A percentile compares a stretch with the other conserved stretches of the same genome.
phyloP scores from a whole-genome alignment of 1,140 invertebrate genomes.

The Cyphomyrmex costatus region DNA sequence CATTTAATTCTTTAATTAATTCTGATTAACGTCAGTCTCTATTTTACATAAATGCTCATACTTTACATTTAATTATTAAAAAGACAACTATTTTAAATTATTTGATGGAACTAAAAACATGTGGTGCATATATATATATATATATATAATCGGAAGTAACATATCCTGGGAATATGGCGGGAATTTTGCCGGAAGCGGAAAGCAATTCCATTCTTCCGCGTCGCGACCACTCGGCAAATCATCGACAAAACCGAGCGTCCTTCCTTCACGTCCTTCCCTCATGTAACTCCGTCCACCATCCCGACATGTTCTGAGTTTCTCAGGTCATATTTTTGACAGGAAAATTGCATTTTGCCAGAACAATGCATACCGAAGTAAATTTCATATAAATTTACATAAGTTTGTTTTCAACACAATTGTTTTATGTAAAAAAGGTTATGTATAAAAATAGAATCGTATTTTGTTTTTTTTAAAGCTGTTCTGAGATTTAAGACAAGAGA shows the following conservation, averaged over 20 bases:
- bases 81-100: background rate
- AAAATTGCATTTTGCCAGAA: conserved; percentile 23
- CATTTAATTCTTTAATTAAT: background rate
- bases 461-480: background rate
- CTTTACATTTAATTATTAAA: conserved; percentile 25
- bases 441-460: background rate
- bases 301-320: conserved; percentile 21
- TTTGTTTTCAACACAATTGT: conserved; percentile 7
- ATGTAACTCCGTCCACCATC: conserved; percentile 69
- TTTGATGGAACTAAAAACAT: background rate
- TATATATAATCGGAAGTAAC: conserved; percentile 61
- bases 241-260: conserved; percentile 67
- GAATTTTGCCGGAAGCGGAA: conserved; percentile 77
- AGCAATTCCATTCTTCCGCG: conserved; percentile 76
- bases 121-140: background rate
- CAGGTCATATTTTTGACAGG: conserved; percentile 30
- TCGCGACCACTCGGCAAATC: conserved; percentile 69
- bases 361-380: conserved; percentile 23
- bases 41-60: background rate
- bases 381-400: conserved; percentile 41
- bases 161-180: conserved; percentile 72
- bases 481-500: background rate
- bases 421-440: background rate
- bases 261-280: conserved; percentile 41
- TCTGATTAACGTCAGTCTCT: background rate